Percentiles rank a stretch among this genome's conserved stretches.
Evolutionary conservation across 2,797 vertebrate species (phyloP).

Genomic region (Peromyscus melanophrys): DNA sequence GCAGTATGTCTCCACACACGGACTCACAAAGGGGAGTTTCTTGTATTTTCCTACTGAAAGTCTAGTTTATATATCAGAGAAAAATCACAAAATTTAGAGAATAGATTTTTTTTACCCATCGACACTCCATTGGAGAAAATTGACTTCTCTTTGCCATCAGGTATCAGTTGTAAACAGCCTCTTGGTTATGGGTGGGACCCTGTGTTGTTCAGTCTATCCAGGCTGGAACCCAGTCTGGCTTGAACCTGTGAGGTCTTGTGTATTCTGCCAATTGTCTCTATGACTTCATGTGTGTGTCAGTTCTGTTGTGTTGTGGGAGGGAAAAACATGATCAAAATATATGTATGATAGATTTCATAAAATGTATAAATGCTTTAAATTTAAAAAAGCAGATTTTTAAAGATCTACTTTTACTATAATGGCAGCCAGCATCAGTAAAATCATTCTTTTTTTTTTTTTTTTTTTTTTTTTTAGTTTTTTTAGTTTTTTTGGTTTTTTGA

Average conservation of each 20-base stretch:
- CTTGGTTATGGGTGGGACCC: neutral
- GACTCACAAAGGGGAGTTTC: neutral
- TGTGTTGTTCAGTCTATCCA: neutral
- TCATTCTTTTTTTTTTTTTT: neutral
- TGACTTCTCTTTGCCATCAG: neutral
- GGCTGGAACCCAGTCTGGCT: neutral
- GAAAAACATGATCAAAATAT: neutral
- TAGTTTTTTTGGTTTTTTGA: no score
- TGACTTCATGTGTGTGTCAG: neutral
- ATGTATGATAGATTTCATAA: neutral
- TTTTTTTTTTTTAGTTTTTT: no score
- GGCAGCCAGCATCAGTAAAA: neutral
- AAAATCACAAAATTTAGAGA: neutral
- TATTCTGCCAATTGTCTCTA: neutral
- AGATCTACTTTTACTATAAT: slow-evolving; percentile 2
- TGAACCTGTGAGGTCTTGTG: neutral
- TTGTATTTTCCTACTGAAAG: neutral
- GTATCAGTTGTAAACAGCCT: neutral
- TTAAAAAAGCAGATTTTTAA: neutral
- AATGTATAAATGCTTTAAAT: neutral
- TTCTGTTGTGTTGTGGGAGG: neutral
- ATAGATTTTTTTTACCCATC: neutral
- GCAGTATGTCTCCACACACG: slow-evolving; percentile 37
- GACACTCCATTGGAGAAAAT: neutral
- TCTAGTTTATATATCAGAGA: neutral